Base-by-base conservation (phyloP, 2,888 invertebrate species). In the Rhagonycha fulva region DNA sequence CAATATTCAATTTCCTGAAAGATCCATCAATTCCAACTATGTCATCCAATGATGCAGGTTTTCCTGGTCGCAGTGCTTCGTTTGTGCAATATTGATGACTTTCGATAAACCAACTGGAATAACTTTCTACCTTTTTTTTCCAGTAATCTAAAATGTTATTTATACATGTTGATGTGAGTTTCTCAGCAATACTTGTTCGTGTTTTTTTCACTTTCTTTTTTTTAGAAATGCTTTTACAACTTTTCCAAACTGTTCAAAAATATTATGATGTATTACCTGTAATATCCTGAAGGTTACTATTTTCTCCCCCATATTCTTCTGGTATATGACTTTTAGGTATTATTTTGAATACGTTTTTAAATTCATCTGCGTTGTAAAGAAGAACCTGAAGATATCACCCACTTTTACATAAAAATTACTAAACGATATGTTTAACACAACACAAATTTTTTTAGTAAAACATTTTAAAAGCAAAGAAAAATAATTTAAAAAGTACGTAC, bases 71-170 rank as follows among this genome's bases (percentile, higher is more conserved):
- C 82, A 88, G 88, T 70, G 88, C 84, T 82, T 92, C 91, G 76
- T 90, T 89, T 12, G 90, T 89, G 0, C 85, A 83, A 67, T 87
- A 88, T 63, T 85, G 84, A 10, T 82, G 81, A 76, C 91, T 90
- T 79, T 91, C 90, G 66, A 89, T 84, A 69, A 91, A 86, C 89
- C 90, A 91, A 7, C 88, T 86, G 24, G 87, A 85, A 81, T 89
- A 88, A 62, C 88, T 88, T 81, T 89, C 86, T 9, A 91, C 86
- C 81, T 90, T 90, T 19, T 87, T 84, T 47, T 86, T 88, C 91
- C 91, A 91, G 71, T 7, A 24, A 11, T 24, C 63, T 63, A 9
- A 62, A 62, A 62, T 19, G n/a, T 62, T 62, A 14, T 2, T 12
- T 19, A 2, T 12, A 2, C 10, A 47, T n/a, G 47, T 61, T 61